Base-by-base conservation (phyloP, 2,113 vertebrate genomes). In the Phrynocephalus versicolor region DNA sequence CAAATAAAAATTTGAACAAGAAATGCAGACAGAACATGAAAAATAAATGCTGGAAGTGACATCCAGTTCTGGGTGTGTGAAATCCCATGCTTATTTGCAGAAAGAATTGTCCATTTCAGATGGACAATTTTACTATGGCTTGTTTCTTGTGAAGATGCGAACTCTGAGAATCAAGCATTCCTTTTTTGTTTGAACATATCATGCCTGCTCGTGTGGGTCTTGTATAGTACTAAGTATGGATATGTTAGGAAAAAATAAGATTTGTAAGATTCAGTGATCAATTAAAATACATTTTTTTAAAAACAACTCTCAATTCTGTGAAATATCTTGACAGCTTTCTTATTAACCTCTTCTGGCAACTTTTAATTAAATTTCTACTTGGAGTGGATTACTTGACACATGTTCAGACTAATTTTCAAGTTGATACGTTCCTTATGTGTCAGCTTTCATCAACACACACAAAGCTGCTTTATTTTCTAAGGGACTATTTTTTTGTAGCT, bases 321-420 rank as follows among this genome's bases (percentile, higher is more conserved):
- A 72, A 79, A 83, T 87, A 65, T 65, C 76, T 62, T 65, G 81
- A 81, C 84, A 86, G 84, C 69, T 81, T 86, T 86, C 39, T 69
- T 73, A 80, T 86, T 86, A 86, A 86, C 84, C 84, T 80, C 39
- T 73, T 77, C 39, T 86, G 77, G 84, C 84, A 86, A 86, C 78
- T 86, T 86, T 81, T 86, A 86, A 86, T 86, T 80, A 86, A 30
- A 55, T 74, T 86, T 86, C 80, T 86, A 86, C 69, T 86, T 86
- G 78, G 69, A 86, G 84, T 86, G 58, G n/a, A 80, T 41, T 85
- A 74, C 84, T 86, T 86, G 84, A 86, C 84, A 86, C 84, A 85
- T 85, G 79, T 86, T 86, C 58, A 79, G 69, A 39, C 84, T 80
- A 73, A 86, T 86, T 86, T 86, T 86, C 84, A 73, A 64, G 39